phyloP scores from a whole-genome alignment of 2,797 vertebrate species.

The Phylloscopus collybita region DNA sequence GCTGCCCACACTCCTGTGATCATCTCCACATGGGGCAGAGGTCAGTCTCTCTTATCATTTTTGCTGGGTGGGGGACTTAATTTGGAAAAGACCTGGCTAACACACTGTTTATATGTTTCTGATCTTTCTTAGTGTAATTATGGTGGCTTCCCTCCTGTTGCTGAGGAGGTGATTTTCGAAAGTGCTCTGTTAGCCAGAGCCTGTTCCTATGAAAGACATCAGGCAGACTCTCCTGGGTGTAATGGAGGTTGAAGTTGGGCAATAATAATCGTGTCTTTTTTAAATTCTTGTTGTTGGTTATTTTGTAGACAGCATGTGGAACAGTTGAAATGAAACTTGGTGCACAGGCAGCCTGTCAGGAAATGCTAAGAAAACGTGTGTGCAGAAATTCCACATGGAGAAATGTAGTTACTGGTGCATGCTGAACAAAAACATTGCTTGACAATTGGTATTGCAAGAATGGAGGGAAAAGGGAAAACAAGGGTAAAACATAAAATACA shows the following conservation, averaged over 20 bases:
- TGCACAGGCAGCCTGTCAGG: neutral
- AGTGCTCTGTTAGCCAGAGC: neutral
- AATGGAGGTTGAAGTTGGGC: neutral
- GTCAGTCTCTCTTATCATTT: neutral
- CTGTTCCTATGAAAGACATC: neutral
- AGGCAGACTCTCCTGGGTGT: neutral
- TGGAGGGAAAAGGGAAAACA: neutral
- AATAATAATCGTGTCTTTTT: neutral
- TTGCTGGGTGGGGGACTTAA: neutral
- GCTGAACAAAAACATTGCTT: neutral
- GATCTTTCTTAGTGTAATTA: constrained; percentile 8
- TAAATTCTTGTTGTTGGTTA: neutral
- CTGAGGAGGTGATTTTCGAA: neutral
- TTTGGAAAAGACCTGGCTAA: neutral
- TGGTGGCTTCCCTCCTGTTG: neutral
- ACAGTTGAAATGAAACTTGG: neutral
- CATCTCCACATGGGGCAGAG: neutral
- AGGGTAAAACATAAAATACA: neutral
- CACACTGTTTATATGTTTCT: neutral
- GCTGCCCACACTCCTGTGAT: neutral
- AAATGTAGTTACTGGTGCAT: neutral
- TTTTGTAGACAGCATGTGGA: neutral
- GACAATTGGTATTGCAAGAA: neutral
- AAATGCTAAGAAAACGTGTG: neutral
- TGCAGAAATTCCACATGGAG: neutral